Conservation (phyloP, 2,888 invertebrate species). For the Hybos culiciformis region DNA sequence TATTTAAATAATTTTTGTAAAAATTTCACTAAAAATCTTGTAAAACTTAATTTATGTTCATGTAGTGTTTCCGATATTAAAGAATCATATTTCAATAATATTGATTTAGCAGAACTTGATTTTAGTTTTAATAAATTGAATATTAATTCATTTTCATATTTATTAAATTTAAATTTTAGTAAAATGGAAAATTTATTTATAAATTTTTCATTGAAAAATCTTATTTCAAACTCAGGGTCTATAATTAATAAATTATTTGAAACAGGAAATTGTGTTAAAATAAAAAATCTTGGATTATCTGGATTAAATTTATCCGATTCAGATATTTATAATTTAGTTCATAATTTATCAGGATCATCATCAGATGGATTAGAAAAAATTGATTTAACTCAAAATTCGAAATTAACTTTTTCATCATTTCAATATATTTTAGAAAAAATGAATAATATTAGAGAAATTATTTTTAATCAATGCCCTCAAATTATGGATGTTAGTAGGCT, state of each 20-base stretch:
- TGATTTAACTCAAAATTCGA: constrained; percentile 39
- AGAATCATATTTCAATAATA: constrained; percentile 36
- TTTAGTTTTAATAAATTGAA: constrained; percentile 48
- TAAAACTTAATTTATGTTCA: constrained; percentile 30
- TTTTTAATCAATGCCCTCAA: constrained; percentile 8
- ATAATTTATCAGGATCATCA: constrained; percentile 22
- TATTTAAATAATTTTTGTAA: constrained; percentile 33
- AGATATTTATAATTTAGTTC: constrained; percentile 38
- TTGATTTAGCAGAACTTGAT: constrained; percentile 44
- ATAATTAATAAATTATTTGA: constrained; percentile 41
- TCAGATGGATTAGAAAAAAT: constrained; percentile 25
- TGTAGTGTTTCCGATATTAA: constrained; percentile 35
- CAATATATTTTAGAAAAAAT: constrained; percentile 40
- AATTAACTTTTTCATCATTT: constrained; percentile 44
- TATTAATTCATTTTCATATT: constrained; percentile 39
- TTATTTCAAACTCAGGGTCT: constrained; percentile 33
- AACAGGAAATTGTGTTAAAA: constrained; percentile 39
- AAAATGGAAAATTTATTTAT: constrained; percentile 41
- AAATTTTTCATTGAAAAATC: constrained; percentile 19
- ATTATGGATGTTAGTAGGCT: constrained; percentile 1
- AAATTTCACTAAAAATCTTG: constrained; percentile 28
- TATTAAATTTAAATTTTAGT: constrained; percentile 41
- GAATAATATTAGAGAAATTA: constrained; percentile 21
- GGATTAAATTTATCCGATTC: constrained; percentile 47
- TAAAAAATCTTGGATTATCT: constrained; percentile 41